Evolutionary conservation across 2,113 vertebrate genomes (phyloP), one percentile per base, ranked within the genome.

Genomic region (Platysternon megacephalum): DNA sequence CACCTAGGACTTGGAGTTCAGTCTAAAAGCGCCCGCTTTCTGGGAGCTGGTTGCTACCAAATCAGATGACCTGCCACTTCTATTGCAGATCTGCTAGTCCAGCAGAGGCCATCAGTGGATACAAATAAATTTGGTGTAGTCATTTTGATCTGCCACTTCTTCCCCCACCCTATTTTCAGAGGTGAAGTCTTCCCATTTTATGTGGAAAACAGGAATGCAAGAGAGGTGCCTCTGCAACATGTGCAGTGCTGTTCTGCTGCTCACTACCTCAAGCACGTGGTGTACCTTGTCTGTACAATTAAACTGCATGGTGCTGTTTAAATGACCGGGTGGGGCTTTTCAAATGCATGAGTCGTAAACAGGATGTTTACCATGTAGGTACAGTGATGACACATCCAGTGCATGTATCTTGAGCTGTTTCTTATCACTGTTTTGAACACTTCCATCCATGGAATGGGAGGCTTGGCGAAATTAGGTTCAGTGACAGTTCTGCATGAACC

Each of bases 131-230:
- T 84, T 90, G 29, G 29, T 10, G 87, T 1, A 81, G 24, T 93
- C 10, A 3, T 91, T 96, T 91, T 94, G 82, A 51, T 79, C 79
- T 87, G 65, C 51, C 72, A 0, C 83, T 56, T 80, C 85, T 93
- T 93, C 82, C 86, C 56, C 82, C 92, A 84, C 52, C n/a, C 55
- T 87, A 91, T 81, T 94, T 94, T 81, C 46, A 93, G 86, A 79
- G 84, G 22, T 74, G 24, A 91, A 84, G 21, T 93, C 58, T 83
- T 91, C 55, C 78, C 93, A 2, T 68, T 93, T 72, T 88, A 79
- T 28, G 29, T 58, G 68, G 74, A 46, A 93, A 79, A 87, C 51
- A 44, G 28, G 55, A 51, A 82, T 35, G 79, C 49, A 13, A 65
- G 44, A 53, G 48, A 51, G 84, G 42, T 55, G 32, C 46, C 49